Conservation (phyloP, 2,797 vertebrate species). For the Numenius phaeopus region DNA sequence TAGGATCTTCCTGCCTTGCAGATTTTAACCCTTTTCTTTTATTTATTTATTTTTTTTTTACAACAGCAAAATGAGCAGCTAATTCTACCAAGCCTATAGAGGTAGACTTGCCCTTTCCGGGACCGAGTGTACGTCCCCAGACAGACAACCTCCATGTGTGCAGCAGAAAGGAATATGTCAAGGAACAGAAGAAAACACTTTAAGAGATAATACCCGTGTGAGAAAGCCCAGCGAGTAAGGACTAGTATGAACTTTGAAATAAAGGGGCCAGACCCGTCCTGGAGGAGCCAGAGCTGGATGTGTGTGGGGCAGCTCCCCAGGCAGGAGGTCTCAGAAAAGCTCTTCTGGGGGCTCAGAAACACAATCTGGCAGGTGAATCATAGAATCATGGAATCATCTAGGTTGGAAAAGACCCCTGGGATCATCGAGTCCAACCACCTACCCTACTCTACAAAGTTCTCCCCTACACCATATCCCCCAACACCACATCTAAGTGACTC, state of each 20-base stretch:
- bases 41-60: not conserved
- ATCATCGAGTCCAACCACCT: too few species aligned
- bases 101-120: not conserved
- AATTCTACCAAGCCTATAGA: not conserved
- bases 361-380: too few species aligned
- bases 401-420: too few species aligned
- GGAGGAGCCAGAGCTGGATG: not conserved
- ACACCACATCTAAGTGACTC: too few species aligned
- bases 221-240: not conserved
- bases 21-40: not conserved
- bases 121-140: fast-evolving
- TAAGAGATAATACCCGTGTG: not conserved
- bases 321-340: too few species aligned
- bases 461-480: too few species aligned
- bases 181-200: not conserved
- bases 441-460: too few species aligned
- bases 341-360: too few species aligned
- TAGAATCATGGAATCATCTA: too few species aligned
- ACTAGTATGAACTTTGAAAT: not conserved
- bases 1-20: not conserved
- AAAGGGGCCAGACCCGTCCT: not conserved
- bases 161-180: not conserved
- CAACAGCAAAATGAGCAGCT: not conserved
- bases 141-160: not conserved
- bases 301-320: too few species aligned